Evolutionary conservation across 2,113 vertebrate genomes (phyloP), one percentile per base, ranked within the genome.

Genomic region (Hippocampus comes): DNA sequence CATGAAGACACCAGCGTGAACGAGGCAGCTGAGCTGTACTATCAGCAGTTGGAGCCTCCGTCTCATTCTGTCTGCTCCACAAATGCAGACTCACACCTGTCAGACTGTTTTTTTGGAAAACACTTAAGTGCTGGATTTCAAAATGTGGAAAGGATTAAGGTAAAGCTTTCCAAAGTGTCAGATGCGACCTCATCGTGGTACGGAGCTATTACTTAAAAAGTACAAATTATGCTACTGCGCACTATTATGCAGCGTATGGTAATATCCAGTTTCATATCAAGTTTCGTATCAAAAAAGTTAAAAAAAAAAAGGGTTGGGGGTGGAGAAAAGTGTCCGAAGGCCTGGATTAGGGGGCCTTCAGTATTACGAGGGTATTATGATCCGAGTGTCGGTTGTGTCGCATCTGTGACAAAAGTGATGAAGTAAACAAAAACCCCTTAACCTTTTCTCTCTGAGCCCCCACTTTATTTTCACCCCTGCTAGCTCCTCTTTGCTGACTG

Each of bases 21-120:
- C 30, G 80, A 82, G 79, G 83, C 84, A 89, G 86, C 86, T 87
- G 83, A 85, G 81, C 27, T 25, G 41, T 61, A 57, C 74, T 67
- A 72, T 75, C 80, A 77, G 65, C 72, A 70, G 38, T 65, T 72
- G 75, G 75, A 73, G 72, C 59, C 63, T 70, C 75, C 74, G 71
- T 49, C 18, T 46, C 23, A 34, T 34, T 18, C 59, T 27, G 48
- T 42, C 27, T 43, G 65, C 69, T n/a, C 41, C 61, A 59, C 74
- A 21, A 64, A 63, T 61, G 42, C 41, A 46, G 51, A 70, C 60
- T 59, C 78, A 80, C 70, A 81, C 70, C 61, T 81, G 72, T 73
- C 78, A 73, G 5, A 43, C 55, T 67, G 53, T 69, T 68, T 72
- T 27, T n/a, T 14, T 14, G 12, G 63, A 76, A 71, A 60, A 46